These are phyloP conservation scores for Sceloporus tristichus DNA, from an alignment of 2,113 vertebrate species.

Conservation along the genomic window DNA sequence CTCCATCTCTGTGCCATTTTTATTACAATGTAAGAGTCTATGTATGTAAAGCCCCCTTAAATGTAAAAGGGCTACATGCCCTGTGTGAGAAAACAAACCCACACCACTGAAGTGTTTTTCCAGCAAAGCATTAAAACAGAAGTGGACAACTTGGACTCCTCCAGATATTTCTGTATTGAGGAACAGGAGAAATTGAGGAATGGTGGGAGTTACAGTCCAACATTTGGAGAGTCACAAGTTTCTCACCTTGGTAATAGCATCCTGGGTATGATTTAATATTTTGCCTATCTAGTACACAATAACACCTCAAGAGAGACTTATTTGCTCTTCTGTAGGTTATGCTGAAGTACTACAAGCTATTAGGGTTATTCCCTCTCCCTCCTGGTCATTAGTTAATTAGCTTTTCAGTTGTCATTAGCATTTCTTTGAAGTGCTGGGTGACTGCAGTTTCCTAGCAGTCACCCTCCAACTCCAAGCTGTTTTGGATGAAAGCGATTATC, in stretches of 20 bases:
- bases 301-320: not conserved
- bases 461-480: too few species aligned
- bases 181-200: too few species aligned
- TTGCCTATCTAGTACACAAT: not conserved
- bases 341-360: not conserved
- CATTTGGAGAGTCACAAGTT: too few species aligned
- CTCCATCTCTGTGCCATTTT: not conserved
- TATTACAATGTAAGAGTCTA: not conserved
- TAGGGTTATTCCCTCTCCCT: slow-evolving; percentile 65
- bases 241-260: not conserved
- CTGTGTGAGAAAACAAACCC: not conserved
- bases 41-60: too few species aligned
- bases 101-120: not conserved
- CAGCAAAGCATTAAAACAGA: not conserved
- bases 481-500: too few species aligned
- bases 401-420: slow-evolving; percentile 67
- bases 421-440: slow-evolving; percentile 58
- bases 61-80: not conserved
- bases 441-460: too few species aligned
- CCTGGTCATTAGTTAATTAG: slow-evolving; percentile 76
- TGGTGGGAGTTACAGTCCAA: too few species aligned
- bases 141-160: not conserved
- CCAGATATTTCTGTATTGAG: not conserved
- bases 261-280: not conserved
- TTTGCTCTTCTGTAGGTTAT: not conserved